Conservation (phyloP, 2,888 invertebrate species). For the Noctuana brunneofusca region DNA sequence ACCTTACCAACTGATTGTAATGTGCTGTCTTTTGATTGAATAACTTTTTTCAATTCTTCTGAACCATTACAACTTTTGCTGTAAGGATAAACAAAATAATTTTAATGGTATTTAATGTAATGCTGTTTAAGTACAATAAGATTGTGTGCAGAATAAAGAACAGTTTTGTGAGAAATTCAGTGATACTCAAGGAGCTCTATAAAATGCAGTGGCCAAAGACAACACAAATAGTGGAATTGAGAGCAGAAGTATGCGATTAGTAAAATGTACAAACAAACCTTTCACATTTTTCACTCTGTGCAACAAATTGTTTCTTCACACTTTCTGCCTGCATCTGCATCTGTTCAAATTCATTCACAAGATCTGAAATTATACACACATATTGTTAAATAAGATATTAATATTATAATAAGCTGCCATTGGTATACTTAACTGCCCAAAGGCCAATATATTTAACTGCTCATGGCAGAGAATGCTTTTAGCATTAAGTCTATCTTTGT, state of each 20-base stretch:
- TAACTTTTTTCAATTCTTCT: slow-evolving; percentile 55
- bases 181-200: no score
- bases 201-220: no score
- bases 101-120: no score
- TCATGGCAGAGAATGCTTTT: no score
- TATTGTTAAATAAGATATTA: no score
- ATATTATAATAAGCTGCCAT: no score
- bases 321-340: slow-evolving; percentile 52
- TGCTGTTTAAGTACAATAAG: no score
- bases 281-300: slow-evolving; percentile 57
- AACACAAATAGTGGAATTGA: no score
- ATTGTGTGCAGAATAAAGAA: no score
- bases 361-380: slow-evolving; percentile 56
- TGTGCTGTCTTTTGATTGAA: slow-evolving; percentile 57
- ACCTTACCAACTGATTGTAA: slow-evolving; percentile 66
- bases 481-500: no score
- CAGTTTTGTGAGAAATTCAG: no score
- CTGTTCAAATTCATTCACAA: slow-evolving; percentile 57
- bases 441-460: no score
- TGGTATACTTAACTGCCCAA: background rate
- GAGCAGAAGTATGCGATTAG: background rate
- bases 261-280: slow-evolving; percentile 47
- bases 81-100: slow-evolving; percentile 38
- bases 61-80: slow-evolving; percentile 60
- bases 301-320: slow-evolving; percentile 50